Percentiles rank a stretch among this genome's conserved stretches.
phyloP scores from a whole-genome alignment of 2,888 invertebrate species.

The Abrostola tripartita region DNA sequence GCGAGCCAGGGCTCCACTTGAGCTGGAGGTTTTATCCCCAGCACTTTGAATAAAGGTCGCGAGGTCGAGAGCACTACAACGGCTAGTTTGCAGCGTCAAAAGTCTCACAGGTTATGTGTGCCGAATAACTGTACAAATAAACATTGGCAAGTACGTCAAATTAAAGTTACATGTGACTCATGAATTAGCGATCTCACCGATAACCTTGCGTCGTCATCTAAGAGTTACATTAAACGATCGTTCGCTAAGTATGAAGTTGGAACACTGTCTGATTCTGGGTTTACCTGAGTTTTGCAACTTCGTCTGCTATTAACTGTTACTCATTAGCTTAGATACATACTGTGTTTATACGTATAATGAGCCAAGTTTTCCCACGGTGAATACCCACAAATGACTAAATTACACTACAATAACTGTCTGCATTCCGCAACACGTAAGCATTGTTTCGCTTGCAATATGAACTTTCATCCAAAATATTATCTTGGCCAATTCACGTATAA shows the following conservation, averaged over 20 bases:
- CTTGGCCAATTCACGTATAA: conserved; percentile 12
- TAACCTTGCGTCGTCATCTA: conserved; percentile 50
- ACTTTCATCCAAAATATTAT: conserved; percentile 39
- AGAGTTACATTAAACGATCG: conserved; percentile 27
- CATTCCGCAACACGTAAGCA: conserved; percentile 39
- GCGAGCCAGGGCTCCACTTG: conserved; percentile 57
- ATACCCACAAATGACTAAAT: conserved; percentile 52
- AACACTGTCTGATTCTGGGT: conserved; percentile 22
- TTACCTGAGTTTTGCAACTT: conserved; percentile 30
- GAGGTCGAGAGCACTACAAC: conserved; percentile 80
- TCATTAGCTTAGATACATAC: conserved; percentile 44
- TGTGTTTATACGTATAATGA: conserved; percentile 44
- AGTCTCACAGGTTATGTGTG: conserved; percentile 76
- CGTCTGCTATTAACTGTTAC: conserved; percentile 29
- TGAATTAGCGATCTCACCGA: conserved; percentile 55
- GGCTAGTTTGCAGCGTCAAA: conserved; percentile 79
- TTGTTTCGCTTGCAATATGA: conserved; percentile 45
- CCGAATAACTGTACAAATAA: conserved; percentile 82
- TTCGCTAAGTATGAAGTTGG: conserved; percentile 12
- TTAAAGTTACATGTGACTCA: conserved; percentile 73
- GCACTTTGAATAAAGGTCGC: conserved; percentile 84
- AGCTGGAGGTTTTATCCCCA: conserved; percentile 70
- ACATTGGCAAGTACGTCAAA: conserved; percentile 81
- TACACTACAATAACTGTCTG: conserved; percentile 35
- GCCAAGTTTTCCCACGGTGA: conserved; percentile 50